phyloP scores from a whole-genome alignment of 2,113 vertebrate genomes.

The Syrmaticus mikado region DNA sequence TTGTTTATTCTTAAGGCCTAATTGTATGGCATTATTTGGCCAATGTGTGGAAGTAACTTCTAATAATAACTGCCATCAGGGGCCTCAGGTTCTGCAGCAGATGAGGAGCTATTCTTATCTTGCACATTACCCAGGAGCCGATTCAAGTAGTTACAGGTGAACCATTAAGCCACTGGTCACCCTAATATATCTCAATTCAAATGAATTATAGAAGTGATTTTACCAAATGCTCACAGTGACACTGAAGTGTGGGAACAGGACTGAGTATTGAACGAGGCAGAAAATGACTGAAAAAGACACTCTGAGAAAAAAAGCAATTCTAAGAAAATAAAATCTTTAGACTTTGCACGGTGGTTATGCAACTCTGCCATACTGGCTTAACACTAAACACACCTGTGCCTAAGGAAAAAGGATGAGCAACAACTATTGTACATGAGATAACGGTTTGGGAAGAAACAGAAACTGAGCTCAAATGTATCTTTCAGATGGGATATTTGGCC shows the following conservation, averaged over 20 bases:
- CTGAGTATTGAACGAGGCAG: not conserved
- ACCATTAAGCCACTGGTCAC: conserved; percentile 41
- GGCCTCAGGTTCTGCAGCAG: conserved; percentile 6
- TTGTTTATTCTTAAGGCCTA: conserved; percentile 21
- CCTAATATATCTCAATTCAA: conserved; percentile 47
- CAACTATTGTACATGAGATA: not conserved
- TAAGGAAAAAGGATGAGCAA: not conserved
- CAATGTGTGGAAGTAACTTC: conserved; percentile 9
- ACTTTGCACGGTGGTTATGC: not conserved
- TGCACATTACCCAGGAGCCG: not conserved
- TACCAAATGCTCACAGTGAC: conserved; percentile 35
- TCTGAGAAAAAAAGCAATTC: not conserved
- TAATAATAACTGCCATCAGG: conserved; percentile 22
- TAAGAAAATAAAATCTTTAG: conserved; percentile 1
- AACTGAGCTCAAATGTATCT: not conserved
- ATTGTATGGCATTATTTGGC: conserved; percentile 54
- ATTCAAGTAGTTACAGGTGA: conserved; percentile 30
- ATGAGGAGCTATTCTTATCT: conserved; percentile 41
- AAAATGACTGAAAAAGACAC: not conserved
- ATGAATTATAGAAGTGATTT: conserved; percentile 39
- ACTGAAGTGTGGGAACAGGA: not conserved
- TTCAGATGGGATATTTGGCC: not conserved
- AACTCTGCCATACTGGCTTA: not conserved
- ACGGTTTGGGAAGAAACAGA: not conserved
- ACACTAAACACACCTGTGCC: not conserved